Evolutionary conservation across 2,888 invertebrate species (phyloP), one percentile per base, ranked within the genome.

Genomic region (Galeopsomyia nigrocyanea): DNA sequence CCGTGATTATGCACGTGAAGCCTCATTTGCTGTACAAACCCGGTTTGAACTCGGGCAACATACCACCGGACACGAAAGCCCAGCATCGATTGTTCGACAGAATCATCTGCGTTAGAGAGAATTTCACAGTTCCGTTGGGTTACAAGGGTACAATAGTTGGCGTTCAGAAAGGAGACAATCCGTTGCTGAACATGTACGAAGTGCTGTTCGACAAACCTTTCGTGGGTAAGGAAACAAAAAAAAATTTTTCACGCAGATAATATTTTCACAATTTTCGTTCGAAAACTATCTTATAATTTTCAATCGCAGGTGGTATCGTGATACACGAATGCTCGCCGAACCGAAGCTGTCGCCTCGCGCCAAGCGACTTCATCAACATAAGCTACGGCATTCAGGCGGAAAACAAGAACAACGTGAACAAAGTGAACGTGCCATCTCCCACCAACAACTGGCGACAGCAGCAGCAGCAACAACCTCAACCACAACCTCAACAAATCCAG

Each of bases 101-200:
- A 64, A 92, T 99, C 58, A 91, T 97, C 5, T 92, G 93, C 82
- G 92, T 94, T 0, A 89, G 93, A 46, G 90, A 91, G 47, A 91
- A 92, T 65, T 93, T 91, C 81, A 90, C 93, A 0, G 94, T 95
- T 17, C 97, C 97, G 0, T 86, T 94, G 6, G 98, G 97, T 0
- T 88, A 91, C 13, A 90, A 91, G 75, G 99, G 98, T 39, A 97
- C 96, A 0, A 88, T 99, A 0, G 92, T 95, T n/a, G 95, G 91
- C 0, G 88, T 93, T 10, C 87, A 89, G 68, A 86, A 84, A 67
- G 78, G 79, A 1, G 92, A 88, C 81, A 90, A 88, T 63, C 88
- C 89, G 65, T 86, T 88, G 0, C 91, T 92, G 53, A 88, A 88
- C 0, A 88, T 92, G 68, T 95, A 93, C 82, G 95, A 95, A 77